Base-by-base conservation (phyloP, 92 coral and sea anemone genomes). In the Galaxea fascicularis region DNA sequence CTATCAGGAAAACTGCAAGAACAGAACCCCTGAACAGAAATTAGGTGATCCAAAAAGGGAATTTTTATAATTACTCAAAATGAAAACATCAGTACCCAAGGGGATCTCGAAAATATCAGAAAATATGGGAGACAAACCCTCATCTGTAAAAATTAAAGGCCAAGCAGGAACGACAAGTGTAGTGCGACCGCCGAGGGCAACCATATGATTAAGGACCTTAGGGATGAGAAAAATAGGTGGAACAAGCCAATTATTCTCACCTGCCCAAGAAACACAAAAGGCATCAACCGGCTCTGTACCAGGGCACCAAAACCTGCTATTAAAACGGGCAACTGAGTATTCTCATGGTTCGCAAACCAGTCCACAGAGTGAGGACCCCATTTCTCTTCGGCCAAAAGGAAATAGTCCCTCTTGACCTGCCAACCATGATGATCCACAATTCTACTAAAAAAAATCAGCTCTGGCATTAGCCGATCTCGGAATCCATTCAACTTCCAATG, bases 221-320 rank as follows among this genome's bases (percentile, higher is more conserved):
- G 89, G 6, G 41, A 89, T 65, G 22, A 80, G 28, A 75, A 77
- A 76, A 18, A 86, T 76, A 4, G 90, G 70, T 4, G 90, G 91
- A 44, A 90, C 88, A 12, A 90, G 78, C 85, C 93, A 87, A 63
- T 87, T 87, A 73, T 86, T 87, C 62, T 87, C 91, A 8, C 86
- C 86, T 18, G 17, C 31, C 91, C 91, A 91, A 39, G 54, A 13
- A 28, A 80, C 29, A 27, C 88, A 76, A 75, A 92, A 85, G 22
- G 92, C 86, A 81, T 90, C 86, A 27, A 82, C 79, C 30, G 59
- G 47, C 74, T 87, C 91, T 22, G 86, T 1, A 7, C 87, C 80
- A 13, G 90, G 66, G 64, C 79, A 86, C 90, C 85, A 86, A 71
- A 86, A 78, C 26, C 44, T 69, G 28, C 79, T 77, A 28, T 78